Base-by-base conservation (phyloP, 2,888 invertebrate genomes). In the Drosophila nr. fundita region DNA sequence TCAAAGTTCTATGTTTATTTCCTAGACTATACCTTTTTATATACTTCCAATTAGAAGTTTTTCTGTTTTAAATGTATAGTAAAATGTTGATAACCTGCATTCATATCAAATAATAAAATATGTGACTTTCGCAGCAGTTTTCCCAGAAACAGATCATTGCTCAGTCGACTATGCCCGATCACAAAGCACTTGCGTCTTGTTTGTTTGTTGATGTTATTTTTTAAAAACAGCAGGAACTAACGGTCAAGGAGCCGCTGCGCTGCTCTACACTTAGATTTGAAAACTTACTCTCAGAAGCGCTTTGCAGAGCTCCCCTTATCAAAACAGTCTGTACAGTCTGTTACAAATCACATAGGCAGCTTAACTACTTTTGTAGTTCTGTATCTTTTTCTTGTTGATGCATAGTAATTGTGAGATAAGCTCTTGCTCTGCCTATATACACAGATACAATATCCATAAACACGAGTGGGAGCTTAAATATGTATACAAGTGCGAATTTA, bases 351-450 rank as follows among this genome's bases (percentile, higher is more conserved):
- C 38, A 40, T 18, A 24, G 34, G 18, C 50, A 61, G 49, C 42
- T 30, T 57, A 40, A 30, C 29, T 40, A 40, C 29, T 57, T 29
- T 10, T 40, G 8, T 40, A n/a, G 29, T 21, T 55, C 38, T 55
- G 29, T 62, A 71, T 76, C 75, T 57, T 45, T 52, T 62, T 42
- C 34, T 36, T 30, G n/a, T 27, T 29, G 52, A 49, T 48, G 52
- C 42, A 52, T 32, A 53, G 58, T 61, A 48, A 42, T 40, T n/a
- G 21, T 7, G 49, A 62, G 77, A 71, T 76, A 66, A 75, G 64
- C 70, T 32, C 42, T 21, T 48, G 40, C 49, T 55, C 36, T 45
- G 27, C 13, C 24, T 15, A 53, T 38, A 36, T 38, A 13, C 29
- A 59, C 29, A 40, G 13, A 38, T 2, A 38, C 27, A 27, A 45